These are phyloP conservation scores for Mirounga angustirostris DNA, from an alignment of 2,113 vertebrate species.

Conservation along the genomic window DNA sequence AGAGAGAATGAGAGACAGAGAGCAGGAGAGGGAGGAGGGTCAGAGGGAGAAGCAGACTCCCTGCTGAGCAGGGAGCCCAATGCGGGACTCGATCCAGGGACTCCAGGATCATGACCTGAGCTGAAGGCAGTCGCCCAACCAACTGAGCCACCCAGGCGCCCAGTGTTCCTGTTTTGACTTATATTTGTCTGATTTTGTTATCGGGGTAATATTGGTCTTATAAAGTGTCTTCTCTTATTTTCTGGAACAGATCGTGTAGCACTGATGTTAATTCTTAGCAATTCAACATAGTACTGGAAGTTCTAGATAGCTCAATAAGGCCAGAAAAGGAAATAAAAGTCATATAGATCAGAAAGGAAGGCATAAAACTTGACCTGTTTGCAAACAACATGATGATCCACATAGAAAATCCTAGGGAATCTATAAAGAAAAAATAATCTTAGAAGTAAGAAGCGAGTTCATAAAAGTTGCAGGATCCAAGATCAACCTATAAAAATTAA, in stretches of 20 bases:
- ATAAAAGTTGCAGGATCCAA: background rate
- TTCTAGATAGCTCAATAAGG: background rate
- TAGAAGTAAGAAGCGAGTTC: background rate
- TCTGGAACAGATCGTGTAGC: background rate
- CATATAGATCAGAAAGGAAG: background rate
- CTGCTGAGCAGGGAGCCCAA: too few species aligned
- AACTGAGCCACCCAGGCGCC: too few species aligned
- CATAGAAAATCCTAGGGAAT: background rate
- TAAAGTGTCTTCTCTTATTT: background rate
- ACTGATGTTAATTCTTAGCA: constrained; percentile 5
- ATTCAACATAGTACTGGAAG: background rate
- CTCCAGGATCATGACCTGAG: too few species aligned
- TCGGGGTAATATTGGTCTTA: background rate
- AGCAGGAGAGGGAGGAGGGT: too few species aligned
- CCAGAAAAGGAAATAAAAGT: background rate
- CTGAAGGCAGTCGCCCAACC: too few species aligned
- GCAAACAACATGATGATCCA: background rate
- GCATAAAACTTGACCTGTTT: background rate
- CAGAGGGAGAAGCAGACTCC: too few species aligned
- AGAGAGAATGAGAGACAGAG: too few species aligned
- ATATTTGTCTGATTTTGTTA: background rate
- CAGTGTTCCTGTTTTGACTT: background rate
- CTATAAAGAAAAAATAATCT: background rate
- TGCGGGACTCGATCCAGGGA: too few species aligned
- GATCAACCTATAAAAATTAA: background rate